These are phyloP conservation scores for Poliocrania exsul DNA, from an alignment of 2,797 vertebrate genomes.

Conservation along the genomic window DNA sequence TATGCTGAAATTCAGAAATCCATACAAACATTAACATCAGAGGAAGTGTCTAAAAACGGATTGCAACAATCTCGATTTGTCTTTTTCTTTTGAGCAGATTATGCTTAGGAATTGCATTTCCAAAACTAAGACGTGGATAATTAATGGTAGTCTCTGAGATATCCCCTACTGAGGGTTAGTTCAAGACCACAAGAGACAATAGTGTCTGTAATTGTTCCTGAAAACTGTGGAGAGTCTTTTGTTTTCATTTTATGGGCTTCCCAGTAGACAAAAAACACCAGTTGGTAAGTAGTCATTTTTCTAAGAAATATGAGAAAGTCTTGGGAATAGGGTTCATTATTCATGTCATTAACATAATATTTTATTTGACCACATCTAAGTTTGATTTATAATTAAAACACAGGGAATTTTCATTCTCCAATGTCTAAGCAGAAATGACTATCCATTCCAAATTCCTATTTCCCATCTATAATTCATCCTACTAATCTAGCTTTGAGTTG, in stretches of 20 bases:
- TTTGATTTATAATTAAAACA: slow-evolving; percentile 64
- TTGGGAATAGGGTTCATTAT: slow-evolving; percentile 55
- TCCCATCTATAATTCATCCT: slow-evolving; percentile 66
- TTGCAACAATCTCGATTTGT: background rate
- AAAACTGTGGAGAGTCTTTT: slow-evolving; percentile 54
- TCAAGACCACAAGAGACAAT: slow-evolving; percentile 41
- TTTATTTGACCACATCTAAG: slow-evolving; percentile 58
- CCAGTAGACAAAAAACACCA: slow-evolving; percentile 18
- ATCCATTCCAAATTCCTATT: slow-evolving; percentile 59
- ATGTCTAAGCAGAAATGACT: slow-evolving; percentile 45
- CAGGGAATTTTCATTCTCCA: slow-evolving; percentile 34
- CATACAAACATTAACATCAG: background rate
- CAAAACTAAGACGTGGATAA: slow-evolving; percentile 25
- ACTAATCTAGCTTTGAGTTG: slow-evolving; percentile 32
- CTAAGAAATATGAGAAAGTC: slow-evolving; percentile 48
- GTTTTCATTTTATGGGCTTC: slow-evolving; percentile 52
- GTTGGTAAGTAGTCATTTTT: slow-evolving; percentile 54
- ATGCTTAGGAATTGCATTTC: background rate
- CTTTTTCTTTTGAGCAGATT: slow-evolving; percentile 6
- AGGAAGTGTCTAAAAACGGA: background rate
- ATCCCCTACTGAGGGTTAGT: slow-evolving; percentile 29
- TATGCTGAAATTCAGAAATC: background rate
- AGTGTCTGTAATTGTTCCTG: slow-evolving; percentile 43
- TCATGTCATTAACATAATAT: slow-evolving; percentile 54
- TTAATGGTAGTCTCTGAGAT: slow-evolving; percentile 30